Base-by-base conservation (phyloP, 2,888 invertebrate genomes). In the Athalia circularis region DNA sequence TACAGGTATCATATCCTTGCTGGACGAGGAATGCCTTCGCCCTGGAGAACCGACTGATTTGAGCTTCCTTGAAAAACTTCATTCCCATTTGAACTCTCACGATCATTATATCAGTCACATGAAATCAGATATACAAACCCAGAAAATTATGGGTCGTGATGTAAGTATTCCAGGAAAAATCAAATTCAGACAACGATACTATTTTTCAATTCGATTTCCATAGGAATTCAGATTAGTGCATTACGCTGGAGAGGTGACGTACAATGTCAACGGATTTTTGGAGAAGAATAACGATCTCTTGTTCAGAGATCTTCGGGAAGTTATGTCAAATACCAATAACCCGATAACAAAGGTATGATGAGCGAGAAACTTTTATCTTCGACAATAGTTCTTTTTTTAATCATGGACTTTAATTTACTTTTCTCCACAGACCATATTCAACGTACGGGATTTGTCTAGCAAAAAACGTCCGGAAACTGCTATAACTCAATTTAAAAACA, bases 221-320 rank as follows among this genome's bases (percentile, higher is more conserved):
- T 86, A 96, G 95, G 97, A 98, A 91, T 98, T 98, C 91, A 94
- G 96, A 84, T 91, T 98, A 80, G 93, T 95, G 15, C 98, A 98
- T 91, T 98, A 98, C 90, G 98, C 98, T 4, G 98, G 98, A 0
- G 95, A 96, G 86, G 98, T 98, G 48, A 97, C 96, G 0, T 98
- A 98, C 92, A 96, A 94, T 86, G 94, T 97, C 0, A 92, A 93
- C 80, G 95, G 96, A 0, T 98, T 98, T 91, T 91, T 98, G 79
- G 98, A 98, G 89, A 98, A 98, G 91, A 98, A 98, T 92, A 98
- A 97, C 90, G 98, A 98, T 89, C 91, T 97, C 65, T 91, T 98
- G 54, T 98, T 95, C 92, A 92, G 98, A 75, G 97, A 98, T 91
- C 92, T 98, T 50, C 94, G 97, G 88, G 95, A 95, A 89, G 93